phyloP scores from a whole-genome alignment of 2,797 vertebrate species.

The Hapalemur alaotrensis region DNA sequence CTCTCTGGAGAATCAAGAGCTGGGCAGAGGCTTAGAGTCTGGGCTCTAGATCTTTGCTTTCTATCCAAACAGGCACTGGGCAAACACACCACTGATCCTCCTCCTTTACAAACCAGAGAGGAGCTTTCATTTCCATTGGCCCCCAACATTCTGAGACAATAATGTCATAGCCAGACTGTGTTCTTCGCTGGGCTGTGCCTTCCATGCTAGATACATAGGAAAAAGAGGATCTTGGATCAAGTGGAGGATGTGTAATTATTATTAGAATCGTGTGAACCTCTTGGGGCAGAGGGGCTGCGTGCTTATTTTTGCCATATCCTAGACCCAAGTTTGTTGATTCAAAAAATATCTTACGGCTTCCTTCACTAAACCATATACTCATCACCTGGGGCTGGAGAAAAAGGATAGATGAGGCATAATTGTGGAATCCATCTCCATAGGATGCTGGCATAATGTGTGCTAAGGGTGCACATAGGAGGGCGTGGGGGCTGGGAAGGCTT shows the following conservation, averaged over 20 bases:
- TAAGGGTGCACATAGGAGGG: neutral
- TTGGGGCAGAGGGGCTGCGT: neutral
- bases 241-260: neutral
- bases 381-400: neutral
- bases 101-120: neutral
- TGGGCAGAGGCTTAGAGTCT: neutral
- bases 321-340: neutral
- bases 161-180: neutral
- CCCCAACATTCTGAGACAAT: neutral
- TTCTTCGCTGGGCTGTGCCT: neutral
- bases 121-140: neutral
- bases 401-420: neutral
- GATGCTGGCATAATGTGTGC: accelerated
- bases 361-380: neutral
- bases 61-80: neutral
- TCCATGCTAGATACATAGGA: neutral
- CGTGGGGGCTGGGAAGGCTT: neutral
- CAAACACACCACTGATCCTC: neutral
- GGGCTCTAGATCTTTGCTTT: neutral
- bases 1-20: neutral
- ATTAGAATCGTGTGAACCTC: neutral
- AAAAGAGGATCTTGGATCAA: neutral
- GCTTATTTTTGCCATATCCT: neutral
- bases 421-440: neutral
- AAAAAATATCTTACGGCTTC: neutral